These are phyloP conservation scores for Myotis yumanensis DNA, from an alignment of 2,113 vertebrate species.

Conservation along the genomic window DNA sequence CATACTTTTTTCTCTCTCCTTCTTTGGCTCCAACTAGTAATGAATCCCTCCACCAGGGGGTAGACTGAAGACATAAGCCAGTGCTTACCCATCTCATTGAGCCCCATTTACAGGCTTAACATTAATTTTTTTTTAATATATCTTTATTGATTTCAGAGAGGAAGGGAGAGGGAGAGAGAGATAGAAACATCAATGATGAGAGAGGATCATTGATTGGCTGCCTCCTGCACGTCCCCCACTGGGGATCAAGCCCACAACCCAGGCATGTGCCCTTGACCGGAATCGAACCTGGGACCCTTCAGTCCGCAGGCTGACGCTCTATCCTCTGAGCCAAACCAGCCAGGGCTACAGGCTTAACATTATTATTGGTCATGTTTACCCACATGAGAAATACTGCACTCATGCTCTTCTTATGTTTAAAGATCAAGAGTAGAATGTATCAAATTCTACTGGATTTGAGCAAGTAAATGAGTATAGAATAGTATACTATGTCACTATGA, in stretches of 20 bases:
- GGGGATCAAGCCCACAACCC: too few relatives aligned
- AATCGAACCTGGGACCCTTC: too few relatives aligned
- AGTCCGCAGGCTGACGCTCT: too few relatives aligned
- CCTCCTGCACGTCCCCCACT: too few relatives aligned
- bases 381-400: neutral
- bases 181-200: too few relatives aligned
- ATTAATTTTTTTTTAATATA: neutral
- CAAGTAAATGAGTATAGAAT: neutral
- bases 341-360: neutral
- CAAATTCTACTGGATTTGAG: neutral
- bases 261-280: too few relatives aligned
- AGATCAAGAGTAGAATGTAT: neutral
- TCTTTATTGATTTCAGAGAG: too few relatives aligned
- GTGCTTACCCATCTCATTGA: neutral
- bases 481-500: neutral
- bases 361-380: neutral
- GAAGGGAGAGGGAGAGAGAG: too few relatives aligned
- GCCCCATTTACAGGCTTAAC: neutral
- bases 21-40: neutral
- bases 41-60: constrained; percentile 44
- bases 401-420: neutral
- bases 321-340: too few relatives aligned
- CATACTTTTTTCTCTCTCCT: constrained; percentile 11
- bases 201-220: too few relatives aligned
- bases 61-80: neutral